Conservation (phyloP, 2,113 vertebrate genomes). For the Actenoides lindsayi region DNA sequence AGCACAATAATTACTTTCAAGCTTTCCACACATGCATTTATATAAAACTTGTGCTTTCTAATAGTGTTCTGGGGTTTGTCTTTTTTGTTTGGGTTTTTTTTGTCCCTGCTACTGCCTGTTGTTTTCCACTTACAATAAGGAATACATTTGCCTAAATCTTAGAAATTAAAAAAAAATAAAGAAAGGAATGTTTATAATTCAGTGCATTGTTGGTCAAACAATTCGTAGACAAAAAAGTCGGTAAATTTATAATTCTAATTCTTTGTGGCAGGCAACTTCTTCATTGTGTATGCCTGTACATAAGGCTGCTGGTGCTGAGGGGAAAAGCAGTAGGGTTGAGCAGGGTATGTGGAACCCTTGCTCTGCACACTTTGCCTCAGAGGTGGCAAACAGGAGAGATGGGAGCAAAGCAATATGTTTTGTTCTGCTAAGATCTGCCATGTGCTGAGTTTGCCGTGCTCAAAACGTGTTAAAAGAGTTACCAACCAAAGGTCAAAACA, state of each 20-base stretch:
- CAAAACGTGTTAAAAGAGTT: background rate
- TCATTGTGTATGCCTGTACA: accelerated
- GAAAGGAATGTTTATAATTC: background rate
- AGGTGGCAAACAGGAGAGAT: background rate
- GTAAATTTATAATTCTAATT: background rate
- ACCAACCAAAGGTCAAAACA: background rate
- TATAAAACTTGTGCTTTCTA: background rate
- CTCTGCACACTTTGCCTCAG: background rate
- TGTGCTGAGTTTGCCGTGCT: background rate
- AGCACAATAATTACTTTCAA: background rate
- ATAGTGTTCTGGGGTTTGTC: background rate
- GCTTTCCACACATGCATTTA: background rate
- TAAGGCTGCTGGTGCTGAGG: background rate
- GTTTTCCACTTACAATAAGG: background rate
- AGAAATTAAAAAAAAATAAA: background rate
- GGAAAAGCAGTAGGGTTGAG: background rate
- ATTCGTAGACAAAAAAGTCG: background rate
- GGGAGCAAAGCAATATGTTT: background rate
- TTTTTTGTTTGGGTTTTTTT: too few relatives aligned
- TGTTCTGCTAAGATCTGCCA: background rate
- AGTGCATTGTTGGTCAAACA: background rate
- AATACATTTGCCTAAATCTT: background rate
- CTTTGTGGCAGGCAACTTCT: background rate
- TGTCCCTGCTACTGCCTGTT: background rate
- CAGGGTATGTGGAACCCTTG: background rate